Percentiles rank a stretch among this genome's conserved stretches.
Evolutionary conservation across 2,888 invertebrate genomes (phyloP).

Genomic region (Aspidiotus rigidus): DNA sequence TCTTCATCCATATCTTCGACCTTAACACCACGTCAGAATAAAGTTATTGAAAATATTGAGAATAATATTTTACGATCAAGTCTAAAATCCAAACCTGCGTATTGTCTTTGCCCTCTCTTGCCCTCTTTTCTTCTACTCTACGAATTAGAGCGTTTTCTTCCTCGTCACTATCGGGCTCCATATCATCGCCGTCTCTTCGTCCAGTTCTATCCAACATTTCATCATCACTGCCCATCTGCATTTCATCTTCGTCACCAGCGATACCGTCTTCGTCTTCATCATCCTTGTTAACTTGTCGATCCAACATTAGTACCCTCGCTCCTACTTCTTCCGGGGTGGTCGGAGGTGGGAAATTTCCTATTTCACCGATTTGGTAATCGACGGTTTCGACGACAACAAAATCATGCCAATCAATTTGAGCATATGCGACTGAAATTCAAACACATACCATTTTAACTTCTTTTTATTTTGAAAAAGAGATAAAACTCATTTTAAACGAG

Average conservation of each 20-base stretch:
- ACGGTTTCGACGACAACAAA: constrained; percentile 99
- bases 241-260: constrained; percentile 42
- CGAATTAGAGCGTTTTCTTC: constrained; percentile 29
- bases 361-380: constrained; percentile 78
- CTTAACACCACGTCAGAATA: constrained; percentile 42
- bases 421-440: constrained; percentile 63
- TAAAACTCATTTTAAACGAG: too few relatives aligned
- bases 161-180: constrained; percentile 35
- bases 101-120: constrained; percentile 45
- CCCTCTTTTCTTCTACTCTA: constrained; percentile 36
- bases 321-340: constrained; percentile 97
- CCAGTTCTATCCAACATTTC: constrained; percentile 38
- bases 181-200: constrained; percentile 40
- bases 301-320: constrained; percentile 80
- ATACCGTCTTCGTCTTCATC: constrained; percentile 53
- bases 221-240: constrained; percentile 39
- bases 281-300: constrained; percentile 70
- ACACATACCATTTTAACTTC: too few relatives aligned
- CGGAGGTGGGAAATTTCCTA: constrained; percentile 91
- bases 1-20: constrained; percentile 91
- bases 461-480: too few relatives aligned
- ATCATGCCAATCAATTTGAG: constrained; percentile 99
- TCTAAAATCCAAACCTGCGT: constrained; percentile 42
- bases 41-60: too few relatives aligned
- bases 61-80: too few relatives aligned